Base-by-base conservation (phyloP, 2,888 invertebrate species). In the Taphrorychus bicolor region DNA sequence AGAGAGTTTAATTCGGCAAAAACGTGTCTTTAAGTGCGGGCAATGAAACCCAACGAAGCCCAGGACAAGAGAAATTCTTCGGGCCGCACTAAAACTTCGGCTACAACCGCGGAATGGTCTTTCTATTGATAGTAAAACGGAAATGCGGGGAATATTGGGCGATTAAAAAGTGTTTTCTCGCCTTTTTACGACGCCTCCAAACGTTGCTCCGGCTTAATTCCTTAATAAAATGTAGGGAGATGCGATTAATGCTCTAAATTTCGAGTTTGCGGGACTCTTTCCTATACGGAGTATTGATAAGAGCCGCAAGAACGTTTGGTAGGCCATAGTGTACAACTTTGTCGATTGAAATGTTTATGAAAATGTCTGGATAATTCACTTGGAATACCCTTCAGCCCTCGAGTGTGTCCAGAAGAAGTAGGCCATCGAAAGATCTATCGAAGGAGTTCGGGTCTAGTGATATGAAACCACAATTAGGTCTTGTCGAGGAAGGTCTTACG, bases 51-150 rank as follows among this genome's bases (percentile, higher is more conserved):
- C 45, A 45, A 14, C 14, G 45, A 45, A 45, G 17, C 45, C 16
- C 11, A 17, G 14, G 45, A 45, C 45, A 17, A 45, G 45, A 14
- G 45, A 66, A 66, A 56, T 66, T 60, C 56, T 57, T 60, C 59
- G 41, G 32, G 60, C 48, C 22, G 56, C 45, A 18, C 42, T 54
- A 60, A 45, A 45, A 45, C 48, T 66, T 58, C 66, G 49, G 60
- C 58, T 66, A 66, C 61, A 61, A 53, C 66, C 66, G 51, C 60
- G 16, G 22, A 66, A 66, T 58, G 66, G 45, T 51, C 66, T 57
- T 66, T 57, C 66, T 66, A 66, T 66, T 66, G 66, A 66, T 66
- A 66, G 66, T 66, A 66, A 66, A 66, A 61, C 18, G 57, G 56
- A 58, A 66, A 58, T 41, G 52, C 53, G 61, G 42, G 52, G 66